Evolutionary conservation across 2,797 vertebrate genomes (phyloP).

Genomic region (Schizothorax lantsangensis): DNA sequence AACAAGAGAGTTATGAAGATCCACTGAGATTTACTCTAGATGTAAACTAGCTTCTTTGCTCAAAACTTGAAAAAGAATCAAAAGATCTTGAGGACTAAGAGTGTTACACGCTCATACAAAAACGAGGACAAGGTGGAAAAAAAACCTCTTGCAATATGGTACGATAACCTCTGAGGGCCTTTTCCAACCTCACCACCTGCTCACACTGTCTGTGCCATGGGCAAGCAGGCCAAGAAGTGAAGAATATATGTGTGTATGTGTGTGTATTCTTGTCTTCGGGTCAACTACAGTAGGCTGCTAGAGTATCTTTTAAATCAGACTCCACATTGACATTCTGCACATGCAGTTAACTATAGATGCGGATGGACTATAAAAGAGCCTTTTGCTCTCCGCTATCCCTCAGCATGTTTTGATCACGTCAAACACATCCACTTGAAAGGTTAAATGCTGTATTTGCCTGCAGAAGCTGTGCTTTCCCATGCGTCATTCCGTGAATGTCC

Average conservation of each 20-base stretch:
- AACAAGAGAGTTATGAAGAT: slow-evolving; percentile 8
- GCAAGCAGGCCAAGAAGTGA: slow-evolving; percentile 37
- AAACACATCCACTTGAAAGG: slow-evolving; percentile 53
- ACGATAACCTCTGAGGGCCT: slow-evolving; percentile 64
- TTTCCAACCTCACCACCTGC: slow-evolving; percentile 74
- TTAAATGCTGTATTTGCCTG: slow-evolving; percentile 46
- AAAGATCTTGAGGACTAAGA: background rate
- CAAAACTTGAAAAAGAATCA: background rate
- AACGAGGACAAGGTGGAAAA: slow-evolving; percentile 24
- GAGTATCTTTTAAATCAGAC: slow-evolving; percentile 20
- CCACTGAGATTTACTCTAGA: background rate
- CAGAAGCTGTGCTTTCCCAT: slow-evolving; percentile 41
- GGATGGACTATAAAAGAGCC: slow-evolving; percentile 31
- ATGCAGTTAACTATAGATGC: slow-evolving; percentile 23
- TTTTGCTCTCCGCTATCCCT: slow-evolving; percentile 35
- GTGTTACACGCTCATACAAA: slow-evolving; percentile 7
- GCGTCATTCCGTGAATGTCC: slow-evolving; percentile 47
- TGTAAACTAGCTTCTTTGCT: background rate
- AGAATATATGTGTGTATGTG: slow-evolving; percentile 42
- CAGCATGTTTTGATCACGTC: slow-evolving; percentile 54
- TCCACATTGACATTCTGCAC: slow-evolving; percentile 47
- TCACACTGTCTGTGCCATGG: slow-evolving; percentile 53
- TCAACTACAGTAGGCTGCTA: slow-evolving; percentile 12
- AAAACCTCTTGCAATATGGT: slow-evolving; percentile 60
- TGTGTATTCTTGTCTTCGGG: slow-evolving; percentile 4